Percentiles rank a stretch among this genome's conserved stretches.
phyloP scores from a whole-genome alignment of 2,113 vertebrate species.

The Neotragus pygmaeus region DNA sequence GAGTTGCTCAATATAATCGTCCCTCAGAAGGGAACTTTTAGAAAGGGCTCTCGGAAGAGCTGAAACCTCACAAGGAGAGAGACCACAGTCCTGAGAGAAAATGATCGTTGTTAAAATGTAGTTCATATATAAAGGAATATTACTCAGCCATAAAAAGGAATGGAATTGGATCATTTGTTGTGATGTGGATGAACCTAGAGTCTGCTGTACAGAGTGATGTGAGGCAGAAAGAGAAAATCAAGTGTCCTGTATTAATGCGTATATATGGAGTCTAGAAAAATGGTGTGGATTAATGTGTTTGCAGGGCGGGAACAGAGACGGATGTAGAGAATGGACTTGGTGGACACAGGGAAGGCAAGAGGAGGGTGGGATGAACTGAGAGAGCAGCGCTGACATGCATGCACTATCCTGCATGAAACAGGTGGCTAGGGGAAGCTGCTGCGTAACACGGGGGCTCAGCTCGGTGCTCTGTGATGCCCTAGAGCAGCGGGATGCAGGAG shows the following conservation, averaged over 20 bases:
- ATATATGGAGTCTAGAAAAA: neutral
- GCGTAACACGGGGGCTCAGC: accelerated
- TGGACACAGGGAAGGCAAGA: neutral
- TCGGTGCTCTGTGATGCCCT: neutral
- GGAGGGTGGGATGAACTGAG: neutral
- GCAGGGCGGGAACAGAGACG: neutral
- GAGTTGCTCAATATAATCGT: neutral
- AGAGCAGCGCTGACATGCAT: neutral
- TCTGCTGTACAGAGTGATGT: neutral
- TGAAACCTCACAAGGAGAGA: neutral
- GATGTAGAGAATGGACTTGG: neutral
- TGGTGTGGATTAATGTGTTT: neutral
- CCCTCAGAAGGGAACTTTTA: neutral
- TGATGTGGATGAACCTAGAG: neutral
- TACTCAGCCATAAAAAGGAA: neutral
- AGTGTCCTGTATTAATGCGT: neutral
- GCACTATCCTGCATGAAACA: neutral
- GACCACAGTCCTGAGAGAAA: neutral
- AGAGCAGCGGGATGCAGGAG: neutral
- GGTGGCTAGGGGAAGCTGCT: neutral
- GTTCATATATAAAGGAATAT: neutral
- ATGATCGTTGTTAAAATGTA: neutral
- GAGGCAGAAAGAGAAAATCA: neutral
- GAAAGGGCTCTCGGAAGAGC: neutral
- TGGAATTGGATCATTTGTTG: neutral